A percentile compares a stretch with the other conserved stretches of the same genome.
phyloP scores from a whole-genome alignment of 2,113 vertebrate genomes.

The Podocnemis expansa region DNA sequence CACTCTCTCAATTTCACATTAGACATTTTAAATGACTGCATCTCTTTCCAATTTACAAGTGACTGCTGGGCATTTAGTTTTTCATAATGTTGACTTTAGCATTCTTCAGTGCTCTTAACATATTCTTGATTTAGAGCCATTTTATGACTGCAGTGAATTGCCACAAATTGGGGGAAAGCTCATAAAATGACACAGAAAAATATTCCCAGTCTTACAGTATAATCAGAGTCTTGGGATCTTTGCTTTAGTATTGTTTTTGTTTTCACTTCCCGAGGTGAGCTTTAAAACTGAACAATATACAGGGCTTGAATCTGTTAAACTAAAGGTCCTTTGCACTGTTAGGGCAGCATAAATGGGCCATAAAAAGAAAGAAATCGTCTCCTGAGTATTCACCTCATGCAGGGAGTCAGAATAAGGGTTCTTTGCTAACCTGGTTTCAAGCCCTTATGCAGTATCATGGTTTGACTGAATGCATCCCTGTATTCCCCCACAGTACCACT shows the following conservation, averaged over 20 bases:
- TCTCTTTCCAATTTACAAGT: background rate
- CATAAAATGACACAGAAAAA: background rate
- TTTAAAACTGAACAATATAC: background rate
- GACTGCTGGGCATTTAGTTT: constrained; percentile 3
- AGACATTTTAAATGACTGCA: background rate
- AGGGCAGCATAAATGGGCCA: accelerated
- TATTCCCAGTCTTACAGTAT: background rate
- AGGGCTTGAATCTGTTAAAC: background rate
- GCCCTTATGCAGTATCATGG: background rate
- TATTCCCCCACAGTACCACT: background rate
- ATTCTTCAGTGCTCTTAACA: background rate
- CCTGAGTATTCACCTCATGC: background rate
- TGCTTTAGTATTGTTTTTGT: background rate
- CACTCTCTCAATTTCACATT: background rate
- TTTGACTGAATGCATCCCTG: background rate
- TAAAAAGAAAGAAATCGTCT: background rate
- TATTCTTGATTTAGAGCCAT: constrained; percentile 23
- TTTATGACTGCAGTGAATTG: constrained; percentile 14
- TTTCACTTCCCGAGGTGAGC: background rate
- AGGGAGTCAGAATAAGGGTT: background rate
- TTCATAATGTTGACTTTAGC: background rate
- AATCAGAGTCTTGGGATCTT: background rate
- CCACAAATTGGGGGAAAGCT: background rate
- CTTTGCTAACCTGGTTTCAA: background rate
- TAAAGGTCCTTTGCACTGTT: background rate